Percentiles rank a stretch among this genome's conserved stretches.
Evolutionary conservation across 2,113 vertebrate species (phyloP).

Genomic region (Miniopterus natalensis): DNA sequence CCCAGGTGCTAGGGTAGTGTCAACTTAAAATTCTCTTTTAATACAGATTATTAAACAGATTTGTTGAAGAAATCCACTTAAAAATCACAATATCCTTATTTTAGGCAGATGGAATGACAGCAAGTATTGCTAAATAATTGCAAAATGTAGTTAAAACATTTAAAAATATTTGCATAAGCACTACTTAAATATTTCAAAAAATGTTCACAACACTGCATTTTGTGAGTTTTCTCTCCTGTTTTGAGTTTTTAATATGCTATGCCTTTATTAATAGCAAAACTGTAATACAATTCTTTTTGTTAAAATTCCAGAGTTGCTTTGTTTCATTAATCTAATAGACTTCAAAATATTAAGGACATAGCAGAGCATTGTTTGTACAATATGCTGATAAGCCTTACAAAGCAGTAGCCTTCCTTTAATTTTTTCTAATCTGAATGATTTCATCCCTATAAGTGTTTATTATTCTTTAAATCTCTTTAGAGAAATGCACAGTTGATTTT

Average conservation of each 20-base stretch:
- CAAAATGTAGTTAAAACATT: slow-evolving; percentile 73
- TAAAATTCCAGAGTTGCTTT: slow-evolving; percentile 50
- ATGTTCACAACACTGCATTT: slow-evolving; percentile 74
- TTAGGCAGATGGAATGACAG: slow-evolving; percentile 73
- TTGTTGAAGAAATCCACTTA: slow-evolving; percentile 75
- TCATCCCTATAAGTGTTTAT: slow-evolving; percentile 58
- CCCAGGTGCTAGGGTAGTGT: slow-evolving; percentile 58
- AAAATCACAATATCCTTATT: slow-evolving; percentile 71
- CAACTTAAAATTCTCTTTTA: slow-evolving; percentile 78
- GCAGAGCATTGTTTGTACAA: background rate
- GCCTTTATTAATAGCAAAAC: slow-evolving; percentile 75
- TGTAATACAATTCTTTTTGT: slow-evolving; percentile 52
- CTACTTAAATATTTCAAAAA: slow-evolving; percentile 75
- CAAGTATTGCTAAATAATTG: slow-evolving; percentile 69
- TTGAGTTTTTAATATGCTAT: slow-evolving; percentile 70
- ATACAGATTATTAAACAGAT: slow-evolving; percentile 67
- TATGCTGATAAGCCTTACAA: background rate
- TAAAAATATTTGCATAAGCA: slow-evolving; percentile 79
- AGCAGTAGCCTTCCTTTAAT: background rate
- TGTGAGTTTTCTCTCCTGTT: slow-evolving; percentile 80
- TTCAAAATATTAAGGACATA: slow-evolving; percentile 23
- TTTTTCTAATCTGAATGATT: slow-evolving; percentile 52
- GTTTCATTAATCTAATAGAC: slow-evolving; percentile 5
- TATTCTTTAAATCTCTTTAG: slow-evolving; percentile 64
- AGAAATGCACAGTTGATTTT: background rate